Evolutionary conservation across 2,113 vertebrate species (phyloP), one percentile per base, ranked within the genome.

Genomic region (Chaetodon auriga): DNA sequence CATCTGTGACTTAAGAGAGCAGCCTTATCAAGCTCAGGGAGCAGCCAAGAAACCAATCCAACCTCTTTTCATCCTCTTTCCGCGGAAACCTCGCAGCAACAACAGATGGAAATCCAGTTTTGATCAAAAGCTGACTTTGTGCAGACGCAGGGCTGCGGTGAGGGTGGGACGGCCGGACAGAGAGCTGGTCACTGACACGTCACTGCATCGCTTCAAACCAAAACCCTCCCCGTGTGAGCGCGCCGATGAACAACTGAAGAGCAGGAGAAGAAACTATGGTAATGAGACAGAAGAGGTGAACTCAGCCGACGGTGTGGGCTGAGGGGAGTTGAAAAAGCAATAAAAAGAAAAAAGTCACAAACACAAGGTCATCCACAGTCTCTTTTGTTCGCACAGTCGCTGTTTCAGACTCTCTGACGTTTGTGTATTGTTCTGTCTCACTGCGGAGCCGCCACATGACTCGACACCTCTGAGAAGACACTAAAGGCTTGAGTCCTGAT

Each of bases 401-500:
- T 12, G 79, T 65, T 62, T 78, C 62, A 25, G 46, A 68, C 72
- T 66, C 43, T 70, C 55, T 68, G 68, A 84, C 66, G 14, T 82
- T 62, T 80, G 65, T 54, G 71, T 86, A 30, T 84, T 63, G 57
- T 81, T 86, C 65, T 21, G 73, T 84, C 65, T 84, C 70, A 41
- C 57, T 16, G 70, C 58, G 30, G 83, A 48, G 84, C 58, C 30
- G 66, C 80, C 45, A 51, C 82, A 25, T 43, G 48, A 60, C 82
- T n/a, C 55, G 43, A 80, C 86, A 82, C 85, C 76, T 81, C 80
- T 49, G 87, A 92, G 86, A 94, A 94, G 94, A 94, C 93, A 94
- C 94, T 90, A 55, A 92, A 92, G 93, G 92, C 89, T 93, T 90
- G 76, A 92, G 87, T 93, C 90, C 89, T 92, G 87, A 86, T 90